Evolutionary conservation across 1,140 invertebrate species (phyloP), one percentile per base, ranked within the genome.

Genomic region (Ooceraea biroi): DNA sequence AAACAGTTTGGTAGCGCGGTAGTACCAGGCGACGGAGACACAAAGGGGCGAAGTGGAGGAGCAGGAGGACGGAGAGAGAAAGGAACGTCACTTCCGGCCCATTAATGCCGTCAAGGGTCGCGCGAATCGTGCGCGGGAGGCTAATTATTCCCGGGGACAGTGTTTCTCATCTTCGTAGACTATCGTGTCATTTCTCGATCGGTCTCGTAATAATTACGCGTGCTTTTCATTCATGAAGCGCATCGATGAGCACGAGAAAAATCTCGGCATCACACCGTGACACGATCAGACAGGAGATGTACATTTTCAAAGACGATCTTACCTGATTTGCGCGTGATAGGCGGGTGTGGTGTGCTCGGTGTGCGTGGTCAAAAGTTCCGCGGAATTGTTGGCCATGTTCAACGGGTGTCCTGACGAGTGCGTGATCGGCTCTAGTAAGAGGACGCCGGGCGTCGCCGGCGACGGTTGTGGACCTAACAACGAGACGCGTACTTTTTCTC

Each of bases 311-410:
- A 36, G 36, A 36, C 36, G 36, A 19, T 10, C 36, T 66, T 72
- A 94, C 94, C 93, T 94, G 61, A 94, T 94, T 89, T 94, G 94
- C 83, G 94, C 90, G 85, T 94, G 94, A 65, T 94, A 94, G 57
- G 94, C 91, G 52, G 93, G 94, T 25, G 92, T 92, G 36, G 93
- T 94, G 87, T 95, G 93, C 74, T 94, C 94, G 50, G 94, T 94
- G 82, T 95, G 93, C 78, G 94, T 93, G 71, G 93, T 94, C 65
- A 94, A 86, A 83, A 94, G 91, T 91, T 94, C 94, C 69, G 91
- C 92, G 25, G 92, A 89, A 89, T 91, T 93, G 68, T 89, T 87
- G 73, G 93, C 90, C 82, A 91, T 92, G 83, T 92, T 90, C 55
- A 91, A 57, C 71, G 85, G 90, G 63, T 87, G 91, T 85, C 84